These are phyloP conservation scores for Drosophila truncata DNA, from an alignment of 1,140 invertebrate genomes.

Conservation along the genomic window DNA sequence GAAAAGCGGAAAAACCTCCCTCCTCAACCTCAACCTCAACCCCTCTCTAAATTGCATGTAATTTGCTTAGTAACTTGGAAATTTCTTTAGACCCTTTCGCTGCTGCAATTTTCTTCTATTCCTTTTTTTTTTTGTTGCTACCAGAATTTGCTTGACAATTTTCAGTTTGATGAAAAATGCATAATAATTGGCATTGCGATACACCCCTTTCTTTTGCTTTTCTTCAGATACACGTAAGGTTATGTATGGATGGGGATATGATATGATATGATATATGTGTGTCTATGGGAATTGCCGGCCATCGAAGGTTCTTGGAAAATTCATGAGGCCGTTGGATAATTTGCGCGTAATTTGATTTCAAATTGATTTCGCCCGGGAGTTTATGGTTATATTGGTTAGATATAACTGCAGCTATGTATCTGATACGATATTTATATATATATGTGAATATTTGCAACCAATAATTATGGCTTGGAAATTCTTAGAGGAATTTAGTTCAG, in stretches of 20 bases:
- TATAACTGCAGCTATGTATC: slow-evolving; percentile 8
- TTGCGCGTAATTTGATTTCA: slow-evolving; percentile 70
- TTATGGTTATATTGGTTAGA: slow-evolving; percentile 23
- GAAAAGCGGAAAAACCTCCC: slow-evolving; percentile 3
- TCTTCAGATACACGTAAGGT: no score
- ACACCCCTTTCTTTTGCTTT: background rate
- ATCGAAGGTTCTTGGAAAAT: slow-evolving; percentile 47
- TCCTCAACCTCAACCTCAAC: rapidly evolving
- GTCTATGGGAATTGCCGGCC: background rate
- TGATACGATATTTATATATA: background rate
- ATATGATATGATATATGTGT: background rate
- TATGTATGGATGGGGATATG: no score
- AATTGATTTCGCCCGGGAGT: slow-evolving; percentile 57
- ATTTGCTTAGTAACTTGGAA: slow-evolving; percentile 32
- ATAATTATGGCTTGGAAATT: slow-evolving; percentile 18
- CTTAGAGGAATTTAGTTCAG: background rate
- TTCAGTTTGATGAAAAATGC: slow-evolving; percentile 70
- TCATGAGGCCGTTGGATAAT: slow-evolving; percentile 54
- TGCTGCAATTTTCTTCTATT: slow-evolving; percentile 22
- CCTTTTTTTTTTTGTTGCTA: background rate
- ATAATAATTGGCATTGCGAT: slow-evolving; percentile 70
- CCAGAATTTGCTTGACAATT: slow-evolving; percentile 56
- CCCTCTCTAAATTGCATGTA: slow-evolving; percentile 13
- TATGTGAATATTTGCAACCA: slow-evolving; percentile 2
- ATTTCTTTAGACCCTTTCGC: slow-evolving; percentile 19